Evolutionary conservation across 2,113 vertebrate species (phyloP).

Genomic region (Cyprichromis sp.): DNA sequence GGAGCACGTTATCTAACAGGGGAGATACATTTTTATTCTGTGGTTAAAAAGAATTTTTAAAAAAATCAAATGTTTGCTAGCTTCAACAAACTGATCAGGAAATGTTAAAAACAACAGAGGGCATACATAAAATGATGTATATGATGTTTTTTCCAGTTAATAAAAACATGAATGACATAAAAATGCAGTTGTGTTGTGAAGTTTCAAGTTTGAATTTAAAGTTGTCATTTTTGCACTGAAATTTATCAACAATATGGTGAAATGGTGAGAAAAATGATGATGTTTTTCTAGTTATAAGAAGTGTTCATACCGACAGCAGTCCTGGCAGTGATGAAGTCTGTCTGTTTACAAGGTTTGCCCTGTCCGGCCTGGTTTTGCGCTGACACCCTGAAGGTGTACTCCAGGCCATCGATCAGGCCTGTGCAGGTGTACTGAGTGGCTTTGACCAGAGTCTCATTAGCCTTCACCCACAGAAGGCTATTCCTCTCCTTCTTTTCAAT

Average conservation of each 20-base stretch:
- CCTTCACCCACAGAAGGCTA: conserved; percentile 91
- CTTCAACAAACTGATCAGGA: not conserved
- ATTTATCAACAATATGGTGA: not conserved
- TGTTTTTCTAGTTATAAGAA: not conserved
- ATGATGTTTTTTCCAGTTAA: not conserved
- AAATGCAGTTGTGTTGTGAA: not conserved
- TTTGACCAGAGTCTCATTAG: conserved; percentile 85
- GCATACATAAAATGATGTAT: not conserved
- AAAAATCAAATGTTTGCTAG: not conserved
- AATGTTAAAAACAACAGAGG: not conserved
- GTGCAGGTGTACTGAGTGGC: conserved; percentile 88
- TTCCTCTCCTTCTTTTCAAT: conserved; percentile 97
- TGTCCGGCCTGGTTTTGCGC: conserved; percentile 90
- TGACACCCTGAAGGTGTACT: conserved; percentile 94
- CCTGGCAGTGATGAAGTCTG: conserved; percentile 89
- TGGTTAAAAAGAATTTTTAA: not conserved
- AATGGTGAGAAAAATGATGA: not conserved
- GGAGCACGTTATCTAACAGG: not conserved
- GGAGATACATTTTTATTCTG: not conserved
- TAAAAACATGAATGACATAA: not conserved
- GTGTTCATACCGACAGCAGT: conserved; percentile 79
- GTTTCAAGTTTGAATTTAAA: not conserved
- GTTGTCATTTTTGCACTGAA: not conserved
- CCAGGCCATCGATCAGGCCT: conserved; percentile 88
- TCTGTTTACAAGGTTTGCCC: conserved; percentile 93